Evolutionary conservation across 2,797 vertebrate genomes (phyloP).

Genomic region (Melanotaenia maccullochi): DNA sequence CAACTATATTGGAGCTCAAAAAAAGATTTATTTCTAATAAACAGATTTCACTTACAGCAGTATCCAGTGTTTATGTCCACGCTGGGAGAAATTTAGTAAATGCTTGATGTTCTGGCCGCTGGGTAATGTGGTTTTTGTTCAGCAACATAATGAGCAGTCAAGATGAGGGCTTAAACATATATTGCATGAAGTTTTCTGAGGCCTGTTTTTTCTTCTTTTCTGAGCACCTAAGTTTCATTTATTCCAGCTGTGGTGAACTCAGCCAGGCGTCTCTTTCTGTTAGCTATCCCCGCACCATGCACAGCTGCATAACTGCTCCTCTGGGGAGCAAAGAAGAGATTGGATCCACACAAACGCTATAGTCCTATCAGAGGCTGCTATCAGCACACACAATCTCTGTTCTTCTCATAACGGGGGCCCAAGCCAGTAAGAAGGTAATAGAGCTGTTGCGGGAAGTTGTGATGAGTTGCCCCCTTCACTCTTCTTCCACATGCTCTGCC

Average conservation of each 20-base stretch:
- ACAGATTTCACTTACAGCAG: neutral
- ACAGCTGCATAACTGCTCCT: constrained; percentile 58
- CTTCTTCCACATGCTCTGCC: neutral
- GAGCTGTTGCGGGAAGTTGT: constrained; percentile 50
- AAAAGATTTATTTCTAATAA: constrained; percentile 7
- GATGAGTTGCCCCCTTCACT: constrained; percentile 14
- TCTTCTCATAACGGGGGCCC: constrained; percentile 55
- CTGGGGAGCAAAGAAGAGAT: constrained; percentile 41
- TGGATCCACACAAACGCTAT: constrained; percentile 44
- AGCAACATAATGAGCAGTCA: constrained; percentile 20
- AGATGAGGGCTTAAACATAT: constrained; percentile 16
- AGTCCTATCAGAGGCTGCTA: constrained; percentile 51
- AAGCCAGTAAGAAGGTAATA: constrained; percentile 55
- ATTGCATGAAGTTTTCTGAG: constrained; percentile 23
- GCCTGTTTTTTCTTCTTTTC: constrained; percentile 12
- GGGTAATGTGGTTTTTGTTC: constrained; percentile 18
- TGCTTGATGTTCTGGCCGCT: constrained; percentile 5
- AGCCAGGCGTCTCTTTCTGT: constrained; percentile 31
- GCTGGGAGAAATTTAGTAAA: neutral
- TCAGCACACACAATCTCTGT: constrained; percentile 61
- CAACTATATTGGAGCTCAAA: neutral
- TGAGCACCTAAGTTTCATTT: constrained; percentile 55
- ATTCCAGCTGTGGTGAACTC: constrained; percentile 62
- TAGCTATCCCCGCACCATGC: constrained; percentile 26
- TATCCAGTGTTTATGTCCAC: neutral